These are phyloP conservation scores for Orius insidiosus DNA, from an alignment of 1,140 invertebrate genomes.

Conservation along the genomic window DNA sequence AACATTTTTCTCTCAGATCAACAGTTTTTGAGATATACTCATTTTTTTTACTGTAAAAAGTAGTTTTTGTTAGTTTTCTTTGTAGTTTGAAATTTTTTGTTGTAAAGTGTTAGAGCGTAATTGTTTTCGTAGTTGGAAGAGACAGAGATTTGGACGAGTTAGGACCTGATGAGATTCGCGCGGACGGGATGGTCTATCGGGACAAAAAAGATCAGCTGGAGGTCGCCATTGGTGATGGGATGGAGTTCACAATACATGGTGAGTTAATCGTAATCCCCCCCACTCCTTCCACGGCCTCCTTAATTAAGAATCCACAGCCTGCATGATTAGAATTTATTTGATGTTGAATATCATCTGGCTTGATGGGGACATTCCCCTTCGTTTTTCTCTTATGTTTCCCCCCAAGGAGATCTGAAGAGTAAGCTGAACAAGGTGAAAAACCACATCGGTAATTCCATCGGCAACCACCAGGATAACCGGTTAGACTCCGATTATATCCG, in stretches of 20 bases:
- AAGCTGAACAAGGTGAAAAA: constrained; percentile 59
- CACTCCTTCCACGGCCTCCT: too few relatives aligned
- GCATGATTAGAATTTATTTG: constrained; percentile 8
- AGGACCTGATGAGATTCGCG: constrained; percentile 49
- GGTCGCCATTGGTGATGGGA: constrained; percentile 74
- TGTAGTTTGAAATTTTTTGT: background rate
- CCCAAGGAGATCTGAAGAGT: constrained; percentile 46
- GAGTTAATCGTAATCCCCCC: too few relatives aligned
- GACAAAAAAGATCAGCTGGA: constrained; percentile 76
- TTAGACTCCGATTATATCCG: constrained; percentile 52
- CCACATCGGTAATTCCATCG: constrained; percentile 43
- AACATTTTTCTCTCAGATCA: too few relatives aligned
- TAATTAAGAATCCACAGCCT: too few relatives aligned
- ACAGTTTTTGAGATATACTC: too few relatives aligned
- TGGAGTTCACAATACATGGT: constrained; percentile 82
- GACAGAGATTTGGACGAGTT: constrained; percentile 20
- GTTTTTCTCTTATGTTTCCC: constrained; percentile 13
- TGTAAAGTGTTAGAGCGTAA: background rate
- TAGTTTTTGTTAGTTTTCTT: too few relatives aligned
- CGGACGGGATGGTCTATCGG: constrained; percentile 65
- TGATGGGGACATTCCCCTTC: constrained; percentile 14
- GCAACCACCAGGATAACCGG: constrained; percentile 53
- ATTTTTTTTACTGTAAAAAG: too few relatives aligned
- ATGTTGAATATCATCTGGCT: constrained; percentile 11
- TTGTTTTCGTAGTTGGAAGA: constrained; percentile 12